Conservation (phyloP, 2,888 invertebrate genomes). For the Volucella bombylans region DNA sequence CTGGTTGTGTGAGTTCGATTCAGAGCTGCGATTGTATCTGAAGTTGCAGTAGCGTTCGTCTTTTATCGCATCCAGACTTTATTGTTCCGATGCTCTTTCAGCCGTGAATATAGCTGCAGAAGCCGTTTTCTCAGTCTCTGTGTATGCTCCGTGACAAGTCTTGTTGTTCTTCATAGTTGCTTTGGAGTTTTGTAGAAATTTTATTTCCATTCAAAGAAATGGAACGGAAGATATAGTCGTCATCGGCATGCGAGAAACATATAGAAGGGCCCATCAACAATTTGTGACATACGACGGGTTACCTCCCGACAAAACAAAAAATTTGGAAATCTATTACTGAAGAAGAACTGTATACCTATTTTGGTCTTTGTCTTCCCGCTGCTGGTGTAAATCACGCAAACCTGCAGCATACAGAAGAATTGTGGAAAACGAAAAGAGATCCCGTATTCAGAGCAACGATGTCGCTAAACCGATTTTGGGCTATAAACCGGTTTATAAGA, state of each 20-base stretch:
- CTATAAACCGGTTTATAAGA: not conserved
- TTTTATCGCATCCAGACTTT: conserved; percentile 45
- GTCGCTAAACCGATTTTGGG: not conserved
- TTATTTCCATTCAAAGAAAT: no score
- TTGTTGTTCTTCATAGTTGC: conserved; percentile 1
- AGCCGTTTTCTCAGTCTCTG: not conserved
- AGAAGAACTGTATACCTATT: not conserved
- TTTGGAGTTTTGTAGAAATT: no score
- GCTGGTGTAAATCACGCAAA: not conserved
- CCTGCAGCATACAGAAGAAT: not conserved
- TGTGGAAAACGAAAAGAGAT: no score
- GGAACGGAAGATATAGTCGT: no score
- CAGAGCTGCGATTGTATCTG: conserved; percentile 35
- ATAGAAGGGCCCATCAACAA: no score
- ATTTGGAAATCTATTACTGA: not conserved
- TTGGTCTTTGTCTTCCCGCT: not conserved
- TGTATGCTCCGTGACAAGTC: conserved; percentile 19
- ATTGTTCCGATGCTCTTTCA: conserved; percentile 40
- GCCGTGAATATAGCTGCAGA: conserved; percentile 9
- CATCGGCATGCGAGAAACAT: no score
- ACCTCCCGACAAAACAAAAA: not conserved
- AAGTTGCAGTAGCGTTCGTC: conserved; percentile 32
- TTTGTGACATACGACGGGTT: no score
- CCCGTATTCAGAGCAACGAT: not conserved
- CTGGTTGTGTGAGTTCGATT: not conserved